phyloP scores from a whole-genome alignment of 1,140 invertebrate species.

The Probaryconus sp. region DNA sequence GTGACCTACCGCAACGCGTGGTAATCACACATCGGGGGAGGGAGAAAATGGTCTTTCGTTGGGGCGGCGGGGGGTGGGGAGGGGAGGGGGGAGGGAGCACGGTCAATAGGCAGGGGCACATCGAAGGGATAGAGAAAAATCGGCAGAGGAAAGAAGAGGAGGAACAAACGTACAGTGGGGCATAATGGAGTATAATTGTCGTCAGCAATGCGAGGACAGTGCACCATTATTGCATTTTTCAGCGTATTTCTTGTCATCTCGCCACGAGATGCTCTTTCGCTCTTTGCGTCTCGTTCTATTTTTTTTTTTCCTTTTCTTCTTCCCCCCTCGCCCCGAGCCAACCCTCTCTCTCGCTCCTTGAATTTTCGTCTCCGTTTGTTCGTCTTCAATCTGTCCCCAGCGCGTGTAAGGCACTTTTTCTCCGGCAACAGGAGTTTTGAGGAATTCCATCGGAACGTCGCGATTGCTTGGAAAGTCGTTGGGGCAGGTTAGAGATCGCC shows the following conservation, averaged over 20 bases:
- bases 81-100: constrained; percentile 10
- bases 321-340: constrained; percentile 20
- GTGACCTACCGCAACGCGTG: constrained; percentile 75
- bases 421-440: constrained; percentile 61
- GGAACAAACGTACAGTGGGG: constrained; percentile 58
- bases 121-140: constrained; percentile 62
- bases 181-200: constrained; percentile 79
- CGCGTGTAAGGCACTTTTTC: constrained; percentile 55
- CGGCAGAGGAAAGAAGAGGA: constrained; percentile 43
- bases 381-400: constrained; percentile 51
- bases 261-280: constrained; percentile 63
- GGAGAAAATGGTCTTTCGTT: constrained; percentile 26
- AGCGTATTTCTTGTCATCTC: constrained; percentile 68
- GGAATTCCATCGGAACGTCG: constrained; percentile 75
- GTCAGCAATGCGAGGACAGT: constrained; percentile 77
- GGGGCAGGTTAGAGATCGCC: constrained; percentile 67
- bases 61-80: constrained; percentile 30
- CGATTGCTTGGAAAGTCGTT: constrained; percentile 65
- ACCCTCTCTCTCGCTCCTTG: constrained; percentile 26
- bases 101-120: constrained; percentile 30
- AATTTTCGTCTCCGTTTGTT: constrained; percentile 50
- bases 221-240: constrained; percentile 79
- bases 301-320: constrained; percentile 7
- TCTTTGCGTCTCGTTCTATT: constrained; percentile 12
- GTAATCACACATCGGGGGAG: constrained; percentile 52